Evolutionary conservation across 1,140 invertebrate species (phyloP).

Genomic region (Wiebesia pumilae): DNA sequence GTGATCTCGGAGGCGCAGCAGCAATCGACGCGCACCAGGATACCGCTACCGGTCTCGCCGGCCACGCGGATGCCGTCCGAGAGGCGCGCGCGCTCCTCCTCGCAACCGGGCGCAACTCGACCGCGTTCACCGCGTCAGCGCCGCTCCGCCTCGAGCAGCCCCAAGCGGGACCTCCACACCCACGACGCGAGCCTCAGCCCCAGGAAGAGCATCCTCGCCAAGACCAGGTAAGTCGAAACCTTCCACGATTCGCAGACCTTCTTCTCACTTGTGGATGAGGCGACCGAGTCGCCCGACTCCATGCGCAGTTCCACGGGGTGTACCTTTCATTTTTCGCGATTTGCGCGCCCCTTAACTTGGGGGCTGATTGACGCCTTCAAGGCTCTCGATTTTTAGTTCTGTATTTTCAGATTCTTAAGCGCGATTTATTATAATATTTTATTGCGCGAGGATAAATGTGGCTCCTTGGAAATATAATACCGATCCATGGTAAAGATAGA

Average conservation of each 20-base stretch:
- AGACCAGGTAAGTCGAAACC: constrained; percentile 17
- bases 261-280: background rate
- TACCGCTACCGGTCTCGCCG: constrained; percentile 71
- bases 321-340: no score
- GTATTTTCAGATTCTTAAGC: no score
- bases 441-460: no score
- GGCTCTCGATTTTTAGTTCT: no score
- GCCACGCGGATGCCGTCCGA: constrained; percentile 66
- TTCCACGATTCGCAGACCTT: background rate
- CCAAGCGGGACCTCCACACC: constrained; percentile 66
- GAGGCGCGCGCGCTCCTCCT: constrained; percentile 52
- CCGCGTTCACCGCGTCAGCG: background rate
- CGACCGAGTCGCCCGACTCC: no score
- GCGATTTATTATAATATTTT: no score
- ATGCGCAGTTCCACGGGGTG: no score
- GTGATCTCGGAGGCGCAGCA: constrained; percentile 29
- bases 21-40: constrained; percentile 58
- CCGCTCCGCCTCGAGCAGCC: constrained; percentile 66
- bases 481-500: no score
- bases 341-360: no score
- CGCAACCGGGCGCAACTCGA: constrained; percentile 54
- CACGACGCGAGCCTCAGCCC: constrained; percentile 69
- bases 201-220: constrained; percentile 68
- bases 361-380: no score
- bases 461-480: no score